phyloP scores from a whole-genome alignment of 2,888 invertebrate genomes.

The Drosophila kuntzei region DNA sequence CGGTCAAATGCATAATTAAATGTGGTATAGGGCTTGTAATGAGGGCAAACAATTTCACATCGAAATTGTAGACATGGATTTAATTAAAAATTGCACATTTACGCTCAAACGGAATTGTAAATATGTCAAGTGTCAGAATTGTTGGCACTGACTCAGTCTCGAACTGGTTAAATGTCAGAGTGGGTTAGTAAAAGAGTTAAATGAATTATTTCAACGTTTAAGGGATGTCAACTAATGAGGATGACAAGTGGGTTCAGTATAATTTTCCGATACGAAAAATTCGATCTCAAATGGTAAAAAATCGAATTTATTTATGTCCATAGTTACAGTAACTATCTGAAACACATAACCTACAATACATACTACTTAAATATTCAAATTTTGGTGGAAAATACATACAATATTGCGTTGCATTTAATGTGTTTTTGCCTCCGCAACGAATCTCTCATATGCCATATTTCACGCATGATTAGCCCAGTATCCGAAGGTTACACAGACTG shows the following conservation, averaged over 20 bases:
- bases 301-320: not conserved
- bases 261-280: not conserved
- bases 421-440: constrained; percentile 12
- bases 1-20: constrained; percentile 61
- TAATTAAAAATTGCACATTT: constrained; percentile 54
- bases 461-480: constrained; percentile 26
- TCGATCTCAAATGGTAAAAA: not conserved
- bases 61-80: constrained; percentile 51
- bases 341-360: not conserved
- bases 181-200: constrained; percentile 9
- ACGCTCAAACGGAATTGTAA: constrained; percentile 26
- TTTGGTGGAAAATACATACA: not conserved
- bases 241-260: not conserved
- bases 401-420: constrained; percentile 1
- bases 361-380: constrained; percentile 7
- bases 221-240: not conserved
- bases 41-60: constrained; percentile 56
- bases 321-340: constrained; percentile 1
- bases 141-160: constrained; percentile 3
- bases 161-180: constrained; percentile 5
- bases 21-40: constrained; percentile 42
- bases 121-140: constrained; percentile 33
- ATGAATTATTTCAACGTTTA: not conserved
- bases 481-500: not conserved
- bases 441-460: constrained; percentile 38